Conservation (phyloP, 2,888 invertebrate species). For the Hetaerina titia region DNA sequence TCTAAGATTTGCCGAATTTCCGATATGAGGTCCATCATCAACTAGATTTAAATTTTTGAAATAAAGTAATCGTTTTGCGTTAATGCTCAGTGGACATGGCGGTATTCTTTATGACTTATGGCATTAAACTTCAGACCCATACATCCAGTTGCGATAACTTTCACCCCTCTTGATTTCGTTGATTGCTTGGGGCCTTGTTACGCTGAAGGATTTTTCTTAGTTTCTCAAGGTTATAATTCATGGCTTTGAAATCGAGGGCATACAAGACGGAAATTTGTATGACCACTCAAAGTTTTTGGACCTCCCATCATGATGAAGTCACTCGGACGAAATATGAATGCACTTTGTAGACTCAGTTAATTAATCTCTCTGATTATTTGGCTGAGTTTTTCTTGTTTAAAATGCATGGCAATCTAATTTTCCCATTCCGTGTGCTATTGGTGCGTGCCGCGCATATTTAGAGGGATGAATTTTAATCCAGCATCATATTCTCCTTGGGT, state of each 20-base stretch:
- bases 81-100: no score
- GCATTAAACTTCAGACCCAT: no score
- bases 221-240: background rate
- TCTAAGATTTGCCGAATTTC: no score
- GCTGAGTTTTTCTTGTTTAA: background rate
- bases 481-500: background rate
- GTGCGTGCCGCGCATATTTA: background rate
- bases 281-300: background rate
- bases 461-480: background rate
- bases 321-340: background rate
- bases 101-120: no score
- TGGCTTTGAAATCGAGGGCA: background rate
- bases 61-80: no score
- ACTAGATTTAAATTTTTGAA: no score
- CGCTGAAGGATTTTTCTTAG: background rate
- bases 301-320: background rate
- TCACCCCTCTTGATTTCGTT: background rate
- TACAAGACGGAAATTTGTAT: background rate
- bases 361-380: background rate
- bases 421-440: background rate
- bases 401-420: background rate
- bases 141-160: background rate
- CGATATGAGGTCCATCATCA: no score
- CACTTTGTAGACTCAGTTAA: background rate
- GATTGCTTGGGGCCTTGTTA: background rate